Conservation (phyloP, 1,140 invertebrate species). For the Venustaconcha ellipsiformis region DNA sequence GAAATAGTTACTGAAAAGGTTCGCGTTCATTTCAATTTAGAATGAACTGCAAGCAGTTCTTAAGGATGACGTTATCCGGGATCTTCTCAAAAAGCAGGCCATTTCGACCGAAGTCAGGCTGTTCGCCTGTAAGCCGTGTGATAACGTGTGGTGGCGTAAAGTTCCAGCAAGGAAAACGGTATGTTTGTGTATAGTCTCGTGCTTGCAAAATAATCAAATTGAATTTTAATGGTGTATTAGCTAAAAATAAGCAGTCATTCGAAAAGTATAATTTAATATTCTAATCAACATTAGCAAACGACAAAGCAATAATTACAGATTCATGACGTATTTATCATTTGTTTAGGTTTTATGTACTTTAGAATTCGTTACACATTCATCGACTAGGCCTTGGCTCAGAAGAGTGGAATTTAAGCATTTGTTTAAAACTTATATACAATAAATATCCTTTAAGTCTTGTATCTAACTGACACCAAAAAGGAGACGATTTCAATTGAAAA, state of each 20-base stretch:
- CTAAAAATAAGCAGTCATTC: no score
- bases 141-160: constrained; percentile 42
- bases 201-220: no score
- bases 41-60: constrained; percentile 1
- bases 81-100: constrained; percentile 4
- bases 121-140: constrained; percentile 39
- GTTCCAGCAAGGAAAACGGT: constrained; percentile 36
- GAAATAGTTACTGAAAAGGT: no score
- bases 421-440: background rate
- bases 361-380: no score
- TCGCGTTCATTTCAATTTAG: background rate
- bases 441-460: background rate
- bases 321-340: no score
- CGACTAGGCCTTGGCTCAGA: background rate
- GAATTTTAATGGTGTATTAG: no score
- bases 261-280: no score
- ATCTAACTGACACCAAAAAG: background rate
- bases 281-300: no score
- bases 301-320: no score
- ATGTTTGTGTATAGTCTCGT: background rate
- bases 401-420: background rate
- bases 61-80: constrained; percentile 3
- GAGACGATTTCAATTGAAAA: constrained; percentile 1
- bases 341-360: no score
- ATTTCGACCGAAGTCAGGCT: constrained; percentile 24